Evolutionary conservation across 2,113 vertebrate genomes (phyloP).

Genomic region (Poecilia latipinna): DNA sequence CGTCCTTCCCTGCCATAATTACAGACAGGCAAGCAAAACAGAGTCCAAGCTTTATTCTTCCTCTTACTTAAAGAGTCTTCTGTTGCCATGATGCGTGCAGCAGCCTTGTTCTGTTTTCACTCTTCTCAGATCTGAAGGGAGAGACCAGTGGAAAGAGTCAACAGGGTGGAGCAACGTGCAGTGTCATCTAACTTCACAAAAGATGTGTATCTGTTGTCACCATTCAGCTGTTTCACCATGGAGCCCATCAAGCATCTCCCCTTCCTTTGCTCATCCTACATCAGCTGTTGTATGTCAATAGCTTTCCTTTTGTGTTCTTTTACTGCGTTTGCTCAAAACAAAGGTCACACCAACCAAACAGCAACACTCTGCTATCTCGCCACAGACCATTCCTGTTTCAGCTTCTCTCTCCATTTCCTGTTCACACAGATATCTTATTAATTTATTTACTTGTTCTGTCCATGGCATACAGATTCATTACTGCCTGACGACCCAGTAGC

Average conservation of each 20-base stretch:
- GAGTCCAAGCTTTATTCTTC: constrained; percentile 26
- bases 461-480: constrained; percentile 32
- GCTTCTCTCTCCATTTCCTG: constrained; percentile 31
- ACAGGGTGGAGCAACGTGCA: constrained; percentile 61
- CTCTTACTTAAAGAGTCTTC: constrained; percentile 35
- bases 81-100: constrained; percentile 63
- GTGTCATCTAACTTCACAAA: constrained; percentile 45
- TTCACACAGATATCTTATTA: constrained; percentile 54
- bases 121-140: constrained; percentile 58
- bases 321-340: constrained; percentile 75
- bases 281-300: constrained; percentile 68
- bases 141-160: constrained; percentile 54
- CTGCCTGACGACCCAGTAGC: constrained; percentile 55
- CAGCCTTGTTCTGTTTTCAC: constrained; percentile 42
- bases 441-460: constrained; percentile 44
- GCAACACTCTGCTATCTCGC: constrained; percentile 41
- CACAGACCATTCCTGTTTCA: constrained; percentile 26
- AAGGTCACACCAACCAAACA: constrained; percentile 69
- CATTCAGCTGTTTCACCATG: constrained; percentile 73
- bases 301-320: constrained; percentile 65
- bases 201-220: constrained; percentile 47
- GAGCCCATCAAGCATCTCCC: constrained; percentile 69
- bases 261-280: constrained; percentile 54
- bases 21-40: constrained; percentile 46
- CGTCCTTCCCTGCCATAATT: constrained; percentile 48